A percentile compares a stretch with the other conserved stretches of the same genome.
Conservation (phyloP, 2,888 invertebrate genomes). For the Pammene fasciana region DNA sequence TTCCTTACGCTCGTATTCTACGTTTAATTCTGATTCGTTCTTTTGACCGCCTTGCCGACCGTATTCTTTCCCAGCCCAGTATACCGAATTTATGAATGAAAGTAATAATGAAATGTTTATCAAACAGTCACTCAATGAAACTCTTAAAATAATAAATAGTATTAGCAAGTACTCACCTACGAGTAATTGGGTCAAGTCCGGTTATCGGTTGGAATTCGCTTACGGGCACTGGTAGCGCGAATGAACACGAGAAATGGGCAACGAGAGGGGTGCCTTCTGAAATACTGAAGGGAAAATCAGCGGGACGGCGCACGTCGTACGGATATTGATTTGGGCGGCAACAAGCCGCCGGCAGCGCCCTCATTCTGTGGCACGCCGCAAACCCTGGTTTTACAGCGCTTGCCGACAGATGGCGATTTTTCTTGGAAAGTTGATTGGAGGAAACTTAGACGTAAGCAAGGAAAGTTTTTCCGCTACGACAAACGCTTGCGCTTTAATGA, state of each 20-base stretch:
- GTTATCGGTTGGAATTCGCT: conserved; percentile 56
- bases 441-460: conserved; percentile 1
- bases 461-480: conserved; percentile 5
- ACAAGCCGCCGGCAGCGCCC: conserved; percentile 59
- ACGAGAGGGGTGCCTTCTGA: conserved; percentile 67
- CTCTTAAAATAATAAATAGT: conserved; percentile 30
- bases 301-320: conserved; percentile 71
- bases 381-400: conserved; percentile 39
- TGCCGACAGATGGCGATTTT: conserved; percentile 61
- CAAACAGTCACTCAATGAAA: conserved; percentile 19
- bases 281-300: conserved; percentile 71
- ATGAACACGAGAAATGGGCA: conserved; percentile 65
- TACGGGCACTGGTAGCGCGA: conserved; percentile 68
- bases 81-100: conserved; percentile 62
- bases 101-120: conserved; percentile 30
- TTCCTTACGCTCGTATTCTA: background rate
- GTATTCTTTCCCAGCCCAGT: conserved; percentile 67
- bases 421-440: conserved; percentile 18
- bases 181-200: conserved; percentile 57
- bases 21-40: conserved; percentile 9
- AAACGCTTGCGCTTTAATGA: conserved; percentile 7
- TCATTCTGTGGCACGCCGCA: conserved; percentile 46
- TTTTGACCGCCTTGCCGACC: conserved; percentile 19
- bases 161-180: conserved; percentile 59
- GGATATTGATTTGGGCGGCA: conserved; percentile 80